Base-by-base conservation (phyloP, 2,888 invertebrate species). In the Hypomecis atomaria region DNA sequence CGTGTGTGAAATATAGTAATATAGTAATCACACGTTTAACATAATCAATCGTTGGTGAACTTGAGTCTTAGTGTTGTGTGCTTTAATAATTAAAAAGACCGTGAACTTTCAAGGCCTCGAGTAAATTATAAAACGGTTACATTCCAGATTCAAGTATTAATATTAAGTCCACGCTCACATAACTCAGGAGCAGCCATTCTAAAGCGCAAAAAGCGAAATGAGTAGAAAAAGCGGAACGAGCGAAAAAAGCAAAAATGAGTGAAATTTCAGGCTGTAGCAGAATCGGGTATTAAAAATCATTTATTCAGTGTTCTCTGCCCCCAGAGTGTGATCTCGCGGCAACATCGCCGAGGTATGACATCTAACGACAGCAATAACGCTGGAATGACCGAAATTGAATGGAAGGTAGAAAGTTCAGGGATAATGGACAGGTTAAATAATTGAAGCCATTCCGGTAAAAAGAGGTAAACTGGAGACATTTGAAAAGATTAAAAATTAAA, bases 181-280 rank as follows among this genome's bases (percentile, higher is more conserved):
- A 84, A 86, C 85, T 86, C 82, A 86, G 77, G 68, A 76, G 79
- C 75, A 75, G 77, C 79, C 70, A 69, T 67, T 71, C 70, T 42
- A 34, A 11, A 61, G 69, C 59, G 64, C 72, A 71, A 72, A 74
- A 73, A 63, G 66, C 65, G 59, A 70, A 71, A 72, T 70, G 10
- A 64, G 71, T 58, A 23, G 65, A 71, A 72, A 74, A 72, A 65
- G 66, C 66, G 57, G 71, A 71, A 72, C 70, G 70, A 65, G 70
- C 60, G 64, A 74, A 73, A 72, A 76, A 73, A 62, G 65, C 64
- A 52, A 69, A n/a, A 73, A 71, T 70, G 70, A 64, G 69, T 59
- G 66, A 71, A 71, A 74, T 71, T 71, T 73, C 67, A 67, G 62
- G 59, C 67, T 57, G 67, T 63, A 66, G 60, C 58, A 64, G 66